Evolutionary conservation across 2,113 vertebrate genomes (phyloP).

Genomic region (Mustela lutreola): DNA sequence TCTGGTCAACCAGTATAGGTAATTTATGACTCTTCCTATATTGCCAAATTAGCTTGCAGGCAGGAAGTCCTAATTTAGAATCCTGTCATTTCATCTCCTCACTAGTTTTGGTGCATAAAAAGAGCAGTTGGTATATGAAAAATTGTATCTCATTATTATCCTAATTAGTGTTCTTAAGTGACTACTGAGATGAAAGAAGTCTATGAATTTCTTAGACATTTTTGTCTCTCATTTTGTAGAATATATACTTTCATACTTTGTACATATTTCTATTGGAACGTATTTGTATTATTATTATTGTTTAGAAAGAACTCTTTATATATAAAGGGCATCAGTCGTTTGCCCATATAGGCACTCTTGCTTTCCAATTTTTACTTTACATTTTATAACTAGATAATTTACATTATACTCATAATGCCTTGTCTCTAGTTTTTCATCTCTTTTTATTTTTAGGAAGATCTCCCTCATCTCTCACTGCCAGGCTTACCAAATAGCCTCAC

Average conservation of each 20-base stretch:
- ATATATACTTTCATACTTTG: neutral
- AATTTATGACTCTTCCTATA: neutral
- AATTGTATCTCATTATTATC: neutral
- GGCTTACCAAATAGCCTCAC: neutral
- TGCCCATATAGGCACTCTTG: neutral
- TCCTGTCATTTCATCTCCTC: neutral
- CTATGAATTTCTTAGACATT: neutral
- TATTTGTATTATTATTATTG: neutral
- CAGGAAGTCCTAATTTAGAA: neutral
- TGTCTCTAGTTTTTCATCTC: neutral
- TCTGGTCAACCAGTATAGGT: neutral
- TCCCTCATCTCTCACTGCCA: neutral
- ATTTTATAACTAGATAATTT: neutral
- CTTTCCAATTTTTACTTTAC: neutral
- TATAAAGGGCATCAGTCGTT: neutral
- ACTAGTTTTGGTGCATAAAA: neutral
- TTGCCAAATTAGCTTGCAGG: neutral
- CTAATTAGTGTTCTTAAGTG: neutral
- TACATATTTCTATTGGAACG: neutral
- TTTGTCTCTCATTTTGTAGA: constrained; percentile 4
- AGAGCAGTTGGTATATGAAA: neutral
- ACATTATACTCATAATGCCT: neutral
- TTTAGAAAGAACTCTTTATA: neutral
- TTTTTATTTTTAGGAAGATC: neutral
- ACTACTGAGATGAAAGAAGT: neutral